Evolutionary conservation across 2,888 invertebrate species (phyloP), one percentile per base, ranked within the genome.

Genomic region (Iphiclides podalirius): DNA sequence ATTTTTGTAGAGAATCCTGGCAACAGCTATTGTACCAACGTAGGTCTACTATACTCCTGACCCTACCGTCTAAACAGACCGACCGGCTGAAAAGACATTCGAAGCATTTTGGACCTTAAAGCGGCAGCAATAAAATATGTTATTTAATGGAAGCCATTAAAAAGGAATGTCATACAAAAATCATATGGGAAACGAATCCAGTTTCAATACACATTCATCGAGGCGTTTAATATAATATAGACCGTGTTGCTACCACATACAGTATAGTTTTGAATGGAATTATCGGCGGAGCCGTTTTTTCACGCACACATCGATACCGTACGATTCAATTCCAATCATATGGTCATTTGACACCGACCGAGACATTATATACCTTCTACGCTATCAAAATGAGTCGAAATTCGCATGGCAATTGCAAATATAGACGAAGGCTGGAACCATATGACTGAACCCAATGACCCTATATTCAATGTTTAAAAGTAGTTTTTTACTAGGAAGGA

Each of bases 131-230:
- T 67, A 76, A 46, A 59, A 53, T 40, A 39, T 16, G 69, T 57
- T 65, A 57, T 65, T 37, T 41, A 16, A 52, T 48, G 14, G 11
- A 9, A 11, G 12, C 39, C 35, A 41, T 47, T 55, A 58, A 61
- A 68, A 71, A 67, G 81, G 80, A 82, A 83, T 84, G 80, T 72
- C 72, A 78, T 72, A 82, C 81, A 79, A 76, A 81, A 81, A 82
- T 83, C 83, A 83, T 84, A 83, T 84, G 83, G 81, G 81, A 79
- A 76, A 69, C 69, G 61, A 78, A 82, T 83, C 83, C 80, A 76
- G 83, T 83, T 83, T 72, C 61, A 55, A 67, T 67, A 54, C 67
- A 70, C 69, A 72, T 61, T 52, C 39, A 38, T 40, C 23, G 45
- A 48, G 7, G 52, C 34, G 39, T 45, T 39, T 47, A 52, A 20